phyloP scores from a whole-genome alignment of 1,140 invertebrate genomes.

The Bactericera cockerelli region DNA sequence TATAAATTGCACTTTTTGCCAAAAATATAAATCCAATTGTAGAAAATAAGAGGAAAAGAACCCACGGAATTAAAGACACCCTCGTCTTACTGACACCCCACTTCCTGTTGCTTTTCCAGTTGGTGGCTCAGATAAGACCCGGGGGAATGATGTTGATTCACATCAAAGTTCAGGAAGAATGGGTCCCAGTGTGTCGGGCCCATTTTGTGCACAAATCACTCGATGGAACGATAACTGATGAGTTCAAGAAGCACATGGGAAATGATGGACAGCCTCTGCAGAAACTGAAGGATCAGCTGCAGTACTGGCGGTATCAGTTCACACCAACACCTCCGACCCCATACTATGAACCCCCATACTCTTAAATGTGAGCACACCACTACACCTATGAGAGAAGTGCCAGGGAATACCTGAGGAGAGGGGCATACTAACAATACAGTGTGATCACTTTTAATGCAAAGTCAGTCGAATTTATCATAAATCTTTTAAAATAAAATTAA shows the following conservation, averaged over 20 bases:
- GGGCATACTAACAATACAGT: too few relatives aligned
- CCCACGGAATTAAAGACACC: too few relatives aligned
- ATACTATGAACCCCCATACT: neutral
- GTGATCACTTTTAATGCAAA: too few relatives aligned
- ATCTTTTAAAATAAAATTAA: too few relatives aligned
- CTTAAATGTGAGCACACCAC: too few relatives aligned
- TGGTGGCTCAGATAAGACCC: neutral
- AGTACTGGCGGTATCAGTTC: neutral
- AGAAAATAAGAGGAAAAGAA: too few relatives aligned
- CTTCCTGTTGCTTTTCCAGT: constrained; percentile 8
- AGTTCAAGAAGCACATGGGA: neutral
- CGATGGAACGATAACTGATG: neutral
- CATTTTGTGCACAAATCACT: neutral
- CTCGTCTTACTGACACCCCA: neutral
- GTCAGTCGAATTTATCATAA: too few relatives aligned
- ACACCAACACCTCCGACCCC: neutral
- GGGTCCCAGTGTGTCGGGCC: neutral
- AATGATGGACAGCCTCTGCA: neutral
- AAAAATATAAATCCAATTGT: too few relatives aligned
- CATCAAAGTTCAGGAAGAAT: neutral
- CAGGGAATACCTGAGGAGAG: too few relatives aligned
- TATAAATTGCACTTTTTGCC: too few relatives aligned
- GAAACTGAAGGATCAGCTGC: neutral
- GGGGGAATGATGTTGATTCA: neutral
- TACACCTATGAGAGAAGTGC: too few relatives aligned